Conservation (phyloP, 2,113 vertebrate genomes). For the Nannobrachium achirus region DNA sequence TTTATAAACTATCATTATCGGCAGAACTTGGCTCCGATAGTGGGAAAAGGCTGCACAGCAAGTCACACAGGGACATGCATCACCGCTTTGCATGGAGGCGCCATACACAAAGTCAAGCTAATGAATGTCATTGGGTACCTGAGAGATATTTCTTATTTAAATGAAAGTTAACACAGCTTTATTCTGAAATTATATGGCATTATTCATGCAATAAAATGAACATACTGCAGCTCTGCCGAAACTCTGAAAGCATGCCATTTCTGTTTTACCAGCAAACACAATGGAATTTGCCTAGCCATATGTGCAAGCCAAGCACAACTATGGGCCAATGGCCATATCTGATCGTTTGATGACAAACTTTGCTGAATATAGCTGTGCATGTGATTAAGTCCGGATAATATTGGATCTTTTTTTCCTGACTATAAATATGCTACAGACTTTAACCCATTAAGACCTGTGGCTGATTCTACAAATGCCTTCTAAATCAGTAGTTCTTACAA, state of each 20-base stretch:
- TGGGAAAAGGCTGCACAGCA: not conserved
- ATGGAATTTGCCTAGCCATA: slow-evolving; percentile 11
- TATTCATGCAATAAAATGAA: slow-evolving; percentile 1
- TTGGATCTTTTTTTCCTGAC: not conserved
- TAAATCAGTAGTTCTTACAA: no score
- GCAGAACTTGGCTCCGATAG: not conserved
- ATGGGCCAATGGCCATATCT: slow-evolving; percentile 9
- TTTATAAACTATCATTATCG: slow-evolving; percentile 4
- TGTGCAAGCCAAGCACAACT: not conserved
- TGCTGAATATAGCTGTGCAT: not conserved
- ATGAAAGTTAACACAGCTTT: not conserved
- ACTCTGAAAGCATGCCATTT: not conserved
- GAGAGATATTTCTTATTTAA: slow-evolving; percentile 10
- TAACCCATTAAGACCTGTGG: no score
- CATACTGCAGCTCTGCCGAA: not conserved
- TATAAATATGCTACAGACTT: not conserved
- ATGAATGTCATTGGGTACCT: slow-evolving; percentile 13
- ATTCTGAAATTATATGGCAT: not conserved
- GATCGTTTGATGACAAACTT: slow-evolving; percentile 1
- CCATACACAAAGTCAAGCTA: slow-evolving; percentile 11
- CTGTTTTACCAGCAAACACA: not conserved
- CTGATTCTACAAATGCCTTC: no score
- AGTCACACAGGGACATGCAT: slow-evolving; percentile 3
- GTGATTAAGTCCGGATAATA: slow-evolving; percentile 6
- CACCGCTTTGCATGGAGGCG: slow-evolving; percentile 4